Percentiles rank a stretch among this genome's conserved stretches.
Conservation (phyloP, 2,888 invertebrate species). For the Zaprionus obscuricornis region DNA sequence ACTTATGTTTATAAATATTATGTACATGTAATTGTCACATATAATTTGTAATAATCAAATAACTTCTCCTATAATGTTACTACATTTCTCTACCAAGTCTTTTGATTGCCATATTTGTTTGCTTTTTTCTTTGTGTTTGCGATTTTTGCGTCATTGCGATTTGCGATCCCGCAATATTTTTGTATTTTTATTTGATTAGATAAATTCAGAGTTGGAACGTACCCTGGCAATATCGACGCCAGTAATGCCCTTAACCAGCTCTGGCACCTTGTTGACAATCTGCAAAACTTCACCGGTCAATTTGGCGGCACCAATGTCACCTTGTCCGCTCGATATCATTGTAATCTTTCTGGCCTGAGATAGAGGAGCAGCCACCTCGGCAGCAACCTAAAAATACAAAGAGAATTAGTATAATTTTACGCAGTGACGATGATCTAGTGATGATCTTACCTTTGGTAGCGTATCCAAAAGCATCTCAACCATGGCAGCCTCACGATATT, state of each 20-base stretch:
- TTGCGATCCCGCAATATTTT: slow-evolving; percentile 7
- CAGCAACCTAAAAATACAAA: slow-evolving; percentile 89
- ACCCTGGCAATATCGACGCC: slow-evolving; percentile 97
- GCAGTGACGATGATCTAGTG: too few relatives aligned
- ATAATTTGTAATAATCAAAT: slow-evolving; percentile 32
- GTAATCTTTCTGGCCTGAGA: slow-evolving; percentile 97
- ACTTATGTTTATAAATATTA: slow-evolving; percentile 26
- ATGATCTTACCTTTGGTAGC: slow-evolving; percentile 92
- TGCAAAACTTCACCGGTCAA: slow-evolving; percentile 96
- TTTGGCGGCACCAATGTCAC: slow-evolving; percentile 97
- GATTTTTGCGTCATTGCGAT: background rate
- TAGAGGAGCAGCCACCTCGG: slow-evolving; percentile 97
- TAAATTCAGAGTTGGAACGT: slow-evolving; percentile 84
- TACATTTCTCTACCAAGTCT: slow-evolving; percentile 77
- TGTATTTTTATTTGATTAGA: slow-evolving; percentile 66
- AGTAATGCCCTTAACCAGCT: slow-evolving; percentile 94
- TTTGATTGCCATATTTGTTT: slow-evolving; percentile 80
- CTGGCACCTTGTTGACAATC: slow-evolving; percentile 96
- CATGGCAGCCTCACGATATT: slow-evolving; percentile 97
- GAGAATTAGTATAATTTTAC: background rate
- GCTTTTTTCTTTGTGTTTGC: slow-evolving; percentile 26
- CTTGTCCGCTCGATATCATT: slow-evolving; percentile 96
- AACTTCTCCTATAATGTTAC: slow-evolving; percentile 47
- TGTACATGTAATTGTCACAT: slow-evolving; percentile 35
- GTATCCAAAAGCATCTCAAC: slow-evolving; percentile 98